Evolutionary conservation across 2,113 vertebrate genomes (phyloP).

Genomic region (Syngnathus floridae): DNA sequence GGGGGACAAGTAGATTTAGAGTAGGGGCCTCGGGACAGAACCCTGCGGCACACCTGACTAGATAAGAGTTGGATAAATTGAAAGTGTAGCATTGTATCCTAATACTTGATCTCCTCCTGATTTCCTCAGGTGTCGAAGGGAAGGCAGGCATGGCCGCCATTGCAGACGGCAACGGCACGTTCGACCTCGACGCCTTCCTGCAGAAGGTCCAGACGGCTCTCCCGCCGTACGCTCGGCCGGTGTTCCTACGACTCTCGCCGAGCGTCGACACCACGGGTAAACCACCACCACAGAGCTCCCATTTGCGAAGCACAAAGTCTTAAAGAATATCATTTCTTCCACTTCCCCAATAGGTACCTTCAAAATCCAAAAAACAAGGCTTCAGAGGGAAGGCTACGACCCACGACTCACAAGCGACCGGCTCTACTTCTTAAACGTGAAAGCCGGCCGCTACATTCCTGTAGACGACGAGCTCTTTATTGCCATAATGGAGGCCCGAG

Average conservation of each 20-base stretch:
- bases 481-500: conserved; percentile 69
- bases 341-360: conserved; percentile 75
- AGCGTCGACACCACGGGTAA: conserved; percentile 84
- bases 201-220: conserved; percentile 74
- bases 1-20: not conserved
- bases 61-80: not conserved
- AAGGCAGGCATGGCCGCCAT: conserved; percentile 90
- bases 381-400: conserved; percentile 82
- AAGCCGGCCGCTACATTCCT: conserved; percentile 71
- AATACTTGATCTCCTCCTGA: not conserved
- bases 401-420: conserved; percentile 76
- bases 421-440: conserved; percentile 81
- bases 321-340: not conserved
- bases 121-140: conserved; percentile 79
- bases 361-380: conserved; percentile 88
- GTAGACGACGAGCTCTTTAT: conserved; percentile 71
- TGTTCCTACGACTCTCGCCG: conserved; percentile 84
- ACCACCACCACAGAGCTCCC: not conserved
- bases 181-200: conserved; percentile 74
- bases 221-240: conserved; percentile 81
- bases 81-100: no score
- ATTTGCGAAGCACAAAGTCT: not conserved
- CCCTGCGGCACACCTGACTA: not conserved
- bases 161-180: conserved; percentile 66
- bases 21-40: not conserved